phyloP scores from a whole-genome alignment of 2,113 vertebrate species.

The Muntiacus muntjak region DNA sequence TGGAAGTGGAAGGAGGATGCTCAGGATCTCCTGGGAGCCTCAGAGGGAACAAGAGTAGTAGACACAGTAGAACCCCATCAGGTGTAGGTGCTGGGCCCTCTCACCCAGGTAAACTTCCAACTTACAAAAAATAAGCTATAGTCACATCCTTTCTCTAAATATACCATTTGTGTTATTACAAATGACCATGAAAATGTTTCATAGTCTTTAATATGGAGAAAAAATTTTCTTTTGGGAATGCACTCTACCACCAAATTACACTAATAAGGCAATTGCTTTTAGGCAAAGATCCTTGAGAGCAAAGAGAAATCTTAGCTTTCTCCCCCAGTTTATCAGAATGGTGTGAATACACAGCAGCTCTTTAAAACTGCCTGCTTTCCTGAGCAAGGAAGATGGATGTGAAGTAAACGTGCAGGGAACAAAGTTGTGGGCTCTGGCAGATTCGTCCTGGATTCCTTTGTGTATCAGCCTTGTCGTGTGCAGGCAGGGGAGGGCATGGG shows the following conservation, averaged over 20 bases:
- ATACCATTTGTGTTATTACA: neutral
- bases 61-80: no score
- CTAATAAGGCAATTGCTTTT: neutral
- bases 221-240: neutral
- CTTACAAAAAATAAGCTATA: no score
- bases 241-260: neutral
- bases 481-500: neutral
- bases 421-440: neutral
- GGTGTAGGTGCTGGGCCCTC: neutral
- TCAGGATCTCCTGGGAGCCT: neutral
- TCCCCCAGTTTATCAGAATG: neutral
- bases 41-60: neutral
- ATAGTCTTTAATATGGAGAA: neutral
- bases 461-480: no score
- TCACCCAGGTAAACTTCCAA: neutral
- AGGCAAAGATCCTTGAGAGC: neutral
- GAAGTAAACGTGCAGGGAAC: fast-evolving
- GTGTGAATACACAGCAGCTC: neutral
- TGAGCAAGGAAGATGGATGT: neutral
- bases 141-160: neutral
- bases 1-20: neutral
- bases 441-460: neutral
- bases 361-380: neutral
- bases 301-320: neutral
- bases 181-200: neutral